Percentiles rank a stretch among this genome's conserved stretches.
Evolutionary conservation across 2,113 vertebrate genomes (phyloP).

Genomic region (Pitta sordida): DNA sequence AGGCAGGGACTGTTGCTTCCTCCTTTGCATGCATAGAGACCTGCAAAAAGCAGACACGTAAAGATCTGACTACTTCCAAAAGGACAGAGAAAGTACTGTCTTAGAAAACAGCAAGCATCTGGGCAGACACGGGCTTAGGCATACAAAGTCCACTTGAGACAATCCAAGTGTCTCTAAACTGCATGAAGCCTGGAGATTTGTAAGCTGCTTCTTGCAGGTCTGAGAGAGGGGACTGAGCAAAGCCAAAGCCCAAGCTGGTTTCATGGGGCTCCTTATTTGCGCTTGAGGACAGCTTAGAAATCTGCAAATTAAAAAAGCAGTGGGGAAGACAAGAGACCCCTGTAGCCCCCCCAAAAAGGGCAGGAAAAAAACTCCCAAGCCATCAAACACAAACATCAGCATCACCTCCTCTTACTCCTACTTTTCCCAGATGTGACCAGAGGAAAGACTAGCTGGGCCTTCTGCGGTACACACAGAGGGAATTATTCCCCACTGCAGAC

Average conservation of each 20-base stretch:
- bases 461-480: background rate
- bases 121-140: background rate
- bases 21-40: conserved; percentile 92
- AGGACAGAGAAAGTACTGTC: background rate
- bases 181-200: background rate
- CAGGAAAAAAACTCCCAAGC: rapidly evolving
- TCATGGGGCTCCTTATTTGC: background rate
- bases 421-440: background rate
- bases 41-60: conserved; percentile 60
- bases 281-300: background rate
- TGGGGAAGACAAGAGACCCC: background rate
- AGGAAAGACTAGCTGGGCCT: background rate
- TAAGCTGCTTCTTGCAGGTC: background rate
- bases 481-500: background rate
- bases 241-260: background rate
- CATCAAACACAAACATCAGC: background rate
- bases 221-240: background rate
- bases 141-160: background rate
- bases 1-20: conserved; percentile 91
- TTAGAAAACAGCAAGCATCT: background rate
- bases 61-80: background rate
- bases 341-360: background rate
- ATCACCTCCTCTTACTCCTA: background rate
- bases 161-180: background rate
- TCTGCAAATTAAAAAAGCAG: background rate